Evolutionary conservation across 2,888 invertebrate genomes (phyloP).

Genomic region (Lasiommata megera): DNA sequence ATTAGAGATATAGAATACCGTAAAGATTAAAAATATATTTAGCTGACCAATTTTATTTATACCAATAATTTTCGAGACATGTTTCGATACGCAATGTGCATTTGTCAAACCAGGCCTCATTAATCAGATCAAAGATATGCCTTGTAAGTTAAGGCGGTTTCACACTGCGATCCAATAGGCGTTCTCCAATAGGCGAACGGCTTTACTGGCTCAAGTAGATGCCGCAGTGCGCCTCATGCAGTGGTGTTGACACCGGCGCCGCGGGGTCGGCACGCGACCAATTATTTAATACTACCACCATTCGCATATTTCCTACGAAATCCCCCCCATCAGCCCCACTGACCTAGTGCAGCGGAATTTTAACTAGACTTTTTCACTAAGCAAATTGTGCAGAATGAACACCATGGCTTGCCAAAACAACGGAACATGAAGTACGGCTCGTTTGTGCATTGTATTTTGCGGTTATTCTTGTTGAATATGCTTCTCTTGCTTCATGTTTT

Average conservation of each 20-base stretch:
- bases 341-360: slow-evolving; percentile 39
- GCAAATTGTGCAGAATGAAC: slow-evolving; percentile 23
- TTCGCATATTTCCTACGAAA: slow-evolving; percentile 38
- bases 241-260: slow-evolving; percentile 68
- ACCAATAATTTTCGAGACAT: too few relatives aligned
- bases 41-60: too few relatives aligned
- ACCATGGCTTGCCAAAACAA: slow-evolving; percentile 31
- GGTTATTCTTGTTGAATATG: slow-evolving; percentile 5
- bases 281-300: slow-evolving; percentile 56
- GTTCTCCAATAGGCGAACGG: background rate
- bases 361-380: slow-evolving; percentile 27
- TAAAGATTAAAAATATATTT: too few relatives aligned
- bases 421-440: background rate
- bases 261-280: slow-evolving; percentile 68
- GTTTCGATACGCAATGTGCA: too few relatives aligned
- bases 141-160: background rate
- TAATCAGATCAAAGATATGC: too few relatives aligned
- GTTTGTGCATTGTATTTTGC: slow-evolving; percentile 5
- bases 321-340: slow-evolving; percentile 31
- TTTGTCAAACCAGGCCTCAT: too few relatives aligned
- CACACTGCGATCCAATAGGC: too few relatives aligned
- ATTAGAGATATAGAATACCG: too few relatives aligned
- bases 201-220: slow-evolving; percentile 35
- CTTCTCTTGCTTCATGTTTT: background rate
- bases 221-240: slow-evolving; percentile 72